Evolutionary conservation across 1,140 invertebrate species (phyloP), one percentile per base, ranked within the genome.

Genomic region (Drosophila nigrodunni): DNA sequence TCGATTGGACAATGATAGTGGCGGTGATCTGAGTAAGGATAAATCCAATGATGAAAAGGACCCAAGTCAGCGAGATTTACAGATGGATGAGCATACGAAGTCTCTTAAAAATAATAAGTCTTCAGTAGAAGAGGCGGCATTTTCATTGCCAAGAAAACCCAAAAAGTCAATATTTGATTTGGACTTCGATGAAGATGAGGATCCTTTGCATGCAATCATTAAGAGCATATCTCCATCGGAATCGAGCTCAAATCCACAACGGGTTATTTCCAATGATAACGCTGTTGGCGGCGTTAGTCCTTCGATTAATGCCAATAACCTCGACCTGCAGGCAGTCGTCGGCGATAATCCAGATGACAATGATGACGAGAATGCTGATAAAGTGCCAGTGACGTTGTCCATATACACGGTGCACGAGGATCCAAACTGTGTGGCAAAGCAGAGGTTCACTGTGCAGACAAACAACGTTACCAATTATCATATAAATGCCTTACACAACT

Each of bases 401-500:
- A n/a, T 74, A 21, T 78, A 72, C 13, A 83, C 71, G 4, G 60
- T 88, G 21, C 44, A 77, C 1, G 90, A 90, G 49, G 91, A 93
- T 71, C 78, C 93, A 2, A 78, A 93, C 37, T 91, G 91, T 21
- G 69, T 92, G 11, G 93, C 92, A 34, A 92, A 86, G 21, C 9
- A 80, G 35, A 61, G 80, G 7, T 93, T 89, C 52, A 73, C 90
- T 37, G 60, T 82, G 35, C 80, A 87, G 65, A 90, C 91, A 9
- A 83, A 82, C 25, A 60, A 89, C 47, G 80, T 92, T 7, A 88
- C 79, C 4, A 73, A 82, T 58, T 86, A 80, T 66, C 92, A 93
- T 54, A 82, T 93, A 13, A 74, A 92, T 64, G 80, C 79, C 3
- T 78, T 93, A 30, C 93, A 93, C 60, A 93, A 93, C 68, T 90